Evolutionary conservation across 2,797 vertebrate genomes (phyloP), one percentile per base, ranked within the genome.

Genomic region (Myoxocephalus aenaeus): DNA sequence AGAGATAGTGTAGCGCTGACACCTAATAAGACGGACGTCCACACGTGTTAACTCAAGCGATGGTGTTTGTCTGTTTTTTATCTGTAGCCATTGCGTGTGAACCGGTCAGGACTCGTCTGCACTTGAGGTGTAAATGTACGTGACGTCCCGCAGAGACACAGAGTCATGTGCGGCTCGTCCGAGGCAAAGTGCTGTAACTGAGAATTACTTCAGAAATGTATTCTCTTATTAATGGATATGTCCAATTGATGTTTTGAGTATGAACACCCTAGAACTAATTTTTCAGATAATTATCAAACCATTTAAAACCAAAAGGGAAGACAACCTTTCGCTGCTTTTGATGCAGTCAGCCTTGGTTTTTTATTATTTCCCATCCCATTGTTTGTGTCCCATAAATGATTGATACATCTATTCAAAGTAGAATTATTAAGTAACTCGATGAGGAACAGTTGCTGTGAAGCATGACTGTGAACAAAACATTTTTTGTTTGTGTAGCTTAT

Each of bases 171-270:
- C 32, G 82, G 80, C 64, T 83, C 77, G 25, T 80, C 56, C 53
- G 67, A 79, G 70, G 25, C 61, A 79, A 85, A 82, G 51, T 71
- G 76, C 82, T 85, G 75, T 63, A 70, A 75, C 73, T 42, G 79
- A 79, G 46, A 64, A 53, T 46, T 2, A 83, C 36, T 65, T 66
- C 18, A 70, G 18, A 74, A 73, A 13, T 44, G 42, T 73, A 27
- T 34, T 40, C 65, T 70, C 50, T 57, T 80, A 46, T 34, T 70
- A 18, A 73, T 50, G 25, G 32, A 61, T 76, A 34, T 73, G 58
- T 79, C 27, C 32, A 70, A 18, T 63, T 63, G 38, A 65, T 75
- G 48, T 87, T 4, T 66, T 64, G 40, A 81, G 27, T 65, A 53
- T 73, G 46, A 83, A 86, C n/a, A 29, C 18, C 36, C 34, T 46